Evolutionary conservation across 2,113 vertebrate species (phyloP).

Genomic region (Camelus bactrianus): DNA sequence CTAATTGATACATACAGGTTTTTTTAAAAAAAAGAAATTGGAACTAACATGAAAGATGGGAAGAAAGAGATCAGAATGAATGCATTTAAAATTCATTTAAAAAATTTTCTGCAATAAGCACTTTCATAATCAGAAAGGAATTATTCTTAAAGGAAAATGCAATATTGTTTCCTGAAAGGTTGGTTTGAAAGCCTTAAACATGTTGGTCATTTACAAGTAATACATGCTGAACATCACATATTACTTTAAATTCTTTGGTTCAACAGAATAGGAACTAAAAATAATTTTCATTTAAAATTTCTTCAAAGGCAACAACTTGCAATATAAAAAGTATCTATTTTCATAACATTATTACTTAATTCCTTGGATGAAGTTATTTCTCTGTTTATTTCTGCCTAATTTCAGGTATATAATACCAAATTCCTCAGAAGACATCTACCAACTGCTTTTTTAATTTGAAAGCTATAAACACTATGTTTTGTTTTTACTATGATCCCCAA

Average conservation of each 20-base stretch:
- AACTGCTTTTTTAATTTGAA: conserved; percentile 4
- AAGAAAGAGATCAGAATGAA: conserved; percentile 12
- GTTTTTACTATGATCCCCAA: background rate
- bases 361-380: background rate
- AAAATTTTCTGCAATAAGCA: background rate
- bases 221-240: background rate
- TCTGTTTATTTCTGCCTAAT: background rate
- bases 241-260: background rate
- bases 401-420: background rate
- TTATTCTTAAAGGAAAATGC: background rate
- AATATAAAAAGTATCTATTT: background rate
- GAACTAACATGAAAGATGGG: background rate
- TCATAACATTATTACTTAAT: background rate
- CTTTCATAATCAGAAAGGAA: conserved; percentile 35
- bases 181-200: conserved; percentile 29
- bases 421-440: background rate
- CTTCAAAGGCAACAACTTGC: conserved; percentile 20
- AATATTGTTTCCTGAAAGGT: background rate
- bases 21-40: background rate
- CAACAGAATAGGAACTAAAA: conserved; percentile 1
- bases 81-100: conserved; percentile 25
- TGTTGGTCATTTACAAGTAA: background rate
- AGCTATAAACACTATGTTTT: conserved; percentile 22
- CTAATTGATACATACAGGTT: background rate
- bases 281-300: conserved; percentile 39